These are phyloP conservation scores for Drosophila bocqueti DNA, from an alignment of 1,140 invertebrate genomes.

Conservation along the genomic window DNA sequence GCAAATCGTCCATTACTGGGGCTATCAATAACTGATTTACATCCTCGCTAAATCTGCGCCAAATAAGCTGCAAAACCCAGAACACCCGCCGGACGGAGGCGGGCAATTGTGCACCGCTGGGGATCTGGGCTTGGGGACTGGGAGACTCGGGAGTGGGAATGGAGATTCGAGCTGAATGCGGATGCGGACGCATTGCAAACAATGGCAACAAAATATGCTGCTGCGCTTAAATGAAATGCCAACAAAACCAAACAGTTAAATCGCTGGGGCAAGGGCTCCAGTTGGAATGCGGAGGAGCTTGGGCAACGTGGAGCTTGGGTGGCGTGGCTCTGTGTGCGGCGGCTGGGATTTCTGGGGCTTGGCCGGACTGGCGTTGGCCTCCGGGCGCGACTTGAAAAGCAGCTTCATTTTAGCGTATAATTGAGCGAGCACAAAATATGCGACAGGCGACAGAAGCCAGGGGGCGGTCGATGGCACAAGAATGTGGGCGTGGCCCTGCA, in stretches of 20 bases:
- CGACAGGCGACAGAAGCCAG: constrained; percentile 66
- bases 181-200: constrained; percentile 65
- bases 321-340: not conserved
- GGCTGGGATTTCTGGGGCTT: constrained; percentile 14
- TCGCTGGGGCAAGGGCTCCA: constrained; percentile 41
- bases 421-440: constrained; percentile 78
- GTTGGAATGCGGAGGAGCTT: constrained; percentile 24
- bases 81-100: constrained; percentile 6
- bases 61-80: constrained; percentile 43
- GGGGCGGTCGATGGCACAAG: constrained; percentile 38
- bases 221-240: constrained; percentile 80
- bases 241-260: constrained; percentile 77
- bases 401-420: constrained; percentile 83
- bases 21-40: constrained; percentile 82
- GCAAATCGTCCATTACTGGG: constrained; percentile 75
- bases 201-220: constrained; percentile 82
- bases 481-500: constrained; percentile 56
- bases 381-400: constrained; percentile 66
- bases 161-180: constrained; percentile 36
- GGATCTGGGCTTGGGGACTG: not conserved
- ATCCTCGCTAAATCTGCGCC: constrained; percentile 66
- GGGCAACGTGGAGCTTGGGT: not conserved
- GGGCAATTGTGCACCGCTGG: constrained; percentile 22
- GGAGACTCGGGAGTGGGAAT: not conserved
- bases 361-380: constrained; percentile 53